Evolutionary conservation across 2,888 invertebrate species (phyloP), one percentile per base, ranked within the genome.

Genomic region (Meliscaeva auricollis): DNA sequence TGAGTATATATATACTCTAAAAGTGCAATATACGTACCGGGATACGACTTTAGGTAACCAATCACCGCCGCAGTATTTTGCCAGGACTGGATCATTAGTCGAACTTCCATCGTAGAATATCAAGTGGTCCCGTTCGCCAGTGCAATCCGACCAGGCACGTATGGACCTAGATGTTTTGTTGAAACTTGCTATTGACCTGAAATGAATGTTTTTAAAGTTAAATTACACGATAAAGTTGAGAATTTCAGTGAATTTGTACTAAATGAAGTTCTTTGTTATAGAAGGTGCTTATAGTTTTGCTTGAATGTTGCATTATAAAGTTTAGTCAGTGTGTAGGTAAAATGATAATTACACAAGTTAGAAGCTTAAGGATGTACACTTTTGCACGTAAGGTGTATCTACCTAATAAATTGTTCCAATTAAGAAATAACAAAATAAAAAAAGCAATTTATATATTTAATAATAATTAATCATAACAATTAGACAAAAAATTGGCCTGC

Each of bases 21-120:
- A 26, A 30, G 48, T 38, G 1, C 11, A n/a, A 72, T 35, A 17
- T 62, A 91, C 91, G 90, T 89, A 93, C 93, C 95, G 93, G 69
- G 95, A 94, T 26, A 96, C 94, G 68, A 98, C 96, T 87, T 95
- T 94, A 3, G 97, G 97, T 90, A 97, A 92, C 95, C 95, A 95
- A 91, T 96, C 96, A 3, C 97, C 97, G 13, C 97, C 97, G 91
- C 98, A 98, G 92, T 97, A 97, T 91, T 96, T 95, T 87, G 97
- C 94, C 89, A 97, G 93, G 68, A 97, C 95, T 7, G 96, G 96
- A 92, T 97, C 96, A 90, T 97, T 96, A 13, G 96, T 95, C 44
- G 95, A 94, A 66, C 95, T 95, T 74, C 97, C 97, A 91, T 98
- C 97, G 91, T 96, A 96, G 91, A 98, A 96, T 88, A 97, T 96